Conservation (phyloP, 2,113 vertebrate species). For the Butastur rufipennis region DNA sequence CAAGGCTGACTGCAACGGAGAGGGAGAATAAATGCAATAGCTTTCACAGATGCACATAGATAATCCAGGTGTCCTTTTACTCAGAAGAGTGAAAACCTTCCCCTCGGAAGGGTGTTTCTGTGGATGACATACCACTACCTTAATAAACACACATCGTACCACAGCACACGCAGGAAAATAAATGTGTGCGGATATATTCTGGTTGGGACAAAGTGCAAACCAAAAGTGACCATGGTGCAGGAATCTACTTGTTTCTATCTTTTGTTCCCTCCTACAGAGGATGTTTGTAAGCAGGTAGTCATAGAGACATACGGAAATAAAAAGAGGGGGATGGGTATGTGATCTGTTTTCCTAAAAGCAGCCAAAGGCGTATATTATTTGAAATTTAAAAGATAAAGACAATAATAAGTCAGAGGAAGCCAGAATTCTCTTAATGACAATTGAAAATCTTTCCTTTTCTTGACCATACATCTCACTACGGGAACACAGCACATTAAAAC, state of each 20-base stretch:
- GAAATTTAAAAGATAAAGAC: not conserved
- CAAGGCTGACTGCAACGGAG: not conserved
- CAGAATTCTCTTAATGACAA: not conserved
- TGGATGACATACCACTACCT: not conserved
- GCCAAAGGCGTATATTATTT: not conserved
- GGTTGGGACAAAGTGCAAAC: not conserved
- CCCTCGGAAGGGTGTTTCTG: not conserved
- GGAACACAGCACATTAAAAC: not conserved
- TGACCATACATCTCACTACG: not conserved
- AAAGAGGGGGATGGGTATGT: not conserved
- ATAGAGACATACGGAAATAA: not conserved
- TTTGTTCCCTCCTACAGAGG: not conserved
- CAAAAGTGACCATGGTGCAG: not conserved
- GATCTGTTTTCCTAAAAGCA: not conserved
- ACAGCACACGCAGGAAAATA: not conserved
- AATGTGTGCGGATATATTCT: not conserved
- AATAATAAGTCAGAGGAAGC: not conserved
- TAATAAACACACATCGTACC: not conserved
- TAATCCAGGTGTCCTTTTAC: not conserved
- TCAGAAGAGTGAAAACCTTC: not conserved
- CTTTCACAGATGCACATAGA: not conserved
- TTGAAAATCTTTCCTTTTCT: not conserved
- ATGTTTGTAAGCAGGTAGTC: not conserved
- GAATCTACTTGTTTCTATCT: not conserved
- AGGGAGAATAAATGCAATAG: not conserved